Conservation (phyloP, 2,888 invertebrate species). For the Aporophyla nigra region DNA sequence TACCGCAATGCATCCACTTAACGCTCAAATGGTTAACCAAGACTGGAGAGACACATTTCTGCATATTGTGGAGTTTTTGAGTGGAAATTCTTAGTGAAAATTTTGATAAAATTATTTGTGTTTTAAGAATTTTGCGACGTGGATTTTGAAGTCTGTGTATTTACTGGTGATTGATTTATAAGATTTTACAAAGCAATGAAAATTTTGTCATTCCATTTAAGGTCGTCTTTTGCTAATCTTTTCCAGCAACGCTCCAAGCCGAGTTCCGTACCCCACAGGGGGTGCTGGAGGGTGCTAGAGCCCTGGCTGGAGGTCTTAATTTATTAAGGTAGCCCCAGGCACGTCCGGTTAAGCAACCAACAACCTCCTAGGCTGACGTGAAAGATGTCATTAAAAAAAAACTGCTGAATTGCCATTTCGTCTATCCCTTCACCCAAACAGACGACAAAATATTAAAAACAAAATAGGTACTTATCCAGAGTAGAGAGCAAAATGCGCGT, state of each 20-base stretch:
- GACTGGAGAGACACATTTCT: background rate
- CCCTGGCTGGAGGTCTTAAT: too few species aligned
- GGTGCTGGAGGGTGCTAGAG: too few species aligned
- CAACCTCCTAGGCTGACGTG: too few species aligned
- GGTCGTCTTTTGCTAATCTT: too few species aligned
- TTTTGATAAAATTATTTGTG: background rate
- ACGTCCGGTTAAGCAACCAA: too few species aligned
- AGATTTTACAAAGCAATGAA: background rate
- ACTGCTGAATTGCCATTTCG: background rate
- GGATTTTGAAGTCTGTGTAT: background rate
- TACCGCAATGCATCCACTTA: conserved; percentile 30
- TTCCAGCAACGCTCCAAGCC: too few species aligned
- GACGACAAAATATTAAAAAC: background rate
- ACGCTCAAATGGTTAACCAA: conserved; percentile 24
- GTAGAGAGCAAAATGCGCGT: background rate
- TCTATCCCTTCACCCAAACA: background rate
- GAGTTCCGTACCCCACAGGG: too few species aligned
- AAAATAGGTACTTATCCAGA: background rate
- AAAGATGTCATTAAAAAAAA: too few species aligned
- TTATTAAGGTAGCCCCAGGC: too few species aligned
- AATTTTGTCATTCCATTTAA: too few species aligned
- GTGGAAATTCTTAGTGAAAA: background rate
- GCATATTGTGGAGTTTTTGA: background rate
- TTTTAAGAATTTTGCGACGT: background rate
- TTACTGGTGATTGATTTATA: background rate